These are phyloP conservation scores for Lepus europaeus DNA, from an alignment of 2,113 vertebrate genomes.

Conservation along the genomic window DNA sequence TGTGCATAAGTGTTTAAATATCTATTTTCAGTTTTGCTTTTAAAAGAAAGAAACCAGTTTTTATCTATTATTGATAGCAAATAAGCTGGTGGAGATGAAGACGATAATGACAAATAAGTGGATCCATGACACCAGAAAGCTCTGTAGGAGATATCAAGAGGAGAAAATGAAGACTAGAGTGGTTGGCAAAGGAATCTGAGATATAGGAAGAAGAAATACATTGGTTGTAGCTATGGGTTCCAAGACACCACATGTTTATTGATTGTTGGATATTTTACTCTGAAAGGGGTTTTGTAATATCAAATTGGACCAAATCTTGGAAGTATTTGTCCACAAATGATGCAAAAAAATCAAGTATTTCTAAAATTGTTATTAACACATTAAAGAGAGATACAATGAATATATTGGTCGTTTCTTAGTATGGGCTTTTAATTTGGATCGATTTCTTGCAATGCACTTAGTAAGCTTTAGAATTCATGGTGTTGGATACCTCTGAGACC, in stretches of 20 bases:
- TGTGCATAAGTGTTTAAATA: background rate
- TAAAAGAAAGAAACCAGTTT: background rate
- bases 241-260: background rate
- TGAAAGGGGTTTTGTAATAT: slow-evolving; percentile 46
- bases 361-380: slow-evolving; percentile 61
- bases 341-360: slow-evolving; percentile 53
- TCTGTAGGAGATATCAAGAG: background rate
- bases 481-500: slow-evolving; percentile 73
- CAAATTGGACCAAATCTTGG: background rate
- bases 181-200: slow-evolving; percentile 17
- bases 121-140: background rate
- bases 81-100: background rate
- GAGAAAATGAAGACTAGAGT: background rate
- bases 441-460: slow-evolving; percentile 74
- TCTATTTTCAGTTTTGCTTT: background rate
- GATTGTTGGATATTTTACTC: slow-evolving; percentile 33
- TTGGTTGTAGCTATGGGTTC: background rate
- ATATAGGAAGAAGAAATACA: background rate
- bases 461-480: slow-evolving; percentile 72
- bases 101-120: background rate
- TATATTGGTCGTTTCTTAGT: slow-evolving; percentile 64
- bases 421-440: slow-evolving; percentile 73
- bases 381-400: slow-evolving; percentile 43
- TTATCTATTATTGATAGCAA: slow-evolving; percentile 32
- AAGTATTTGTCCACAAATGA: slow-evolving; percentile 41